Evolutionary conservation across 2,888 invertebrate genomes (phyloP).

Genomic region (Trissolcus brochymenae): DNA sequence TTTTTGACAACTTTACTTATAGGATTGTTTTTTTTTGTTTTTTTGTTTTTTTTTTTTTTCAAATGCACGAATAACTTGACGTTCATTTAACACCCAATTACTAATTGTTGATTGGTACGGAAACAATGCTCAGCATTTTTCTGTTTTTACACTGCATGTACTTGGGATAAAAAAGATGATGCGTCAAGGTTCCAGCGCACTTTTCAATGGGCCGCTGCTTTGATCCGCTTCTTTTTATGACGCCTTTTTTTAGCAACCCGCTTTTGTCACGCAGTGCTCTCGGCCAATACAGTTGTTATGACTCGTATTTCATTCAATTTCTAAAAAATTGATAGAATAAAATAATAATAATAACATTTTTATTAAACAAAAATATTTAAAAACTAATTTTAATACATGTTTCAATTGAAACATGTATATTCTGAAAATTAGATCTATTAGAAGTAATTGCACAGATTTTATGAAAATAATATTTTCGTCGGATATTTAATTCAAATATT

Average conservation of each 20-base stretch:
- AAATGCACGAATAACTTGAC: background rate
- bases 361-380: no score
- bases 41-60: background rate
- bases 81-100: constrained; percentile 42
- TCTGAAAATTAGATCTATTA: no score
- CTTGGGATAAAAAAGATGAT: constrained; percentile 20
- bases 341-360: no score
- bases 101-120: constrained; percentile 31
- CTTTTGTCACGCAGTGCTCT: constrained; percentile 7
- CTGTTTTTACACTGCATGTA: constrained; percentile 29
- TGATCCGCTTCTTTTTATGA: constrained; percentile 48
- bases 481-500: no score
- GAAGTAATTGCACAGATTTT: no score
- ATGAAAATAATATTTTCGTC: no score
- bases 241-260: constrained; percentile 21
- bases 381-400: no score
- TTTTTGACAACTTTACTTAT: constrained; percentile 17
- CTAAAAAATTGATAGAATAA: no score
- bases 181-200: constrained; percentile 35
- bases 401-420: no score
- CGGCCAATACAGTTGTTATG: no score
- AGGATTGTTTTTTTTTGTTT: background rate
- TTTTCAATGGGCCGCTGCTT: constrained; percentile 42
- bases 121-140: constrained; percentile 20
- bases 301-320: no score